Percentiles rank a stretch among this genome's conserved stretches.
phyloP scores from a whole-genome alignment of 2,797 vertebrate genomes.

The Poliocrania exsul region DNA sequence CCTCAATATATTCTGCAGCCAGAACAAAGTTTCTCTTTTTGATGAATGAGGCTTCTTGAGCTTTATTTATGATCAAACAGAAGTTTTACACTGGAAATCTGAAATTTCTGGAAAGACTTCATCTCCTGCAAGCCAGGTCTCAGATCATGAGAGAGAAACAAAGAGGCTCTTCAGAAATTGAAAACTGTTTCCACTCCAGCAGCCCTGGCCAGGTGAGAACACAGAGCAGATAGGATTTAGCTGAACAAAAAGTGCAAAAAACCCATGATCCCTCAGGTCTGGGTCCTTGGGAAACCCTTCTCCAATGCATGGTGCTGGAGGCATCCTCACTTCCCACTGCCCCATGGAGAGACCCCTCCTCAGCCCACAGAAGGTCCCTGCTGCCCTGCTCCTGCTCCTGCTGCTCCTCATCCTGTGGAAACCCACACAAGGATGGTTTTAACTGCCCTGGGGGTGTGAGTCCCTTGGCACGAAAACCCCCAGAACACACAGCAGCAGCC shows the following conservation, averaged over 20 bases:
- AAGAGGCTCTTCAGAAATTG: not conserved
- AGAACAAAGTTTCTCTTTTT: not conserved
- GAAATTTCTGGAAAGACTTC: not conserved
- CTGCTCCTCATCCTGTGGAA: not conserved
- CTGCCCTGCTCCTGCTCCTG: not conserved
- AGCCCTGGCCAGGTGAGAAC: not conserved
- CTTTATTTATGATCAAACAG: conserved; percentile 8
- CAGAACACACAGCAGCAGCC: not conserved
- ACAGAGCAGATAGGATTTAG: not conserved
- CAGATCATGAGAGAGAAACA: not conserved
- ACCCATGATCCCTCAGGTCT: fast-evolving
- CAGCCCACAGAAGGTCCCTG: not conserved
- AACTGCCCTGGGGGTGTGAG: not conserved
- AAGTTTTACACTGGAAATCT: not conserved
- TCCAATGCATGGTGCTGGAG: not conserved
- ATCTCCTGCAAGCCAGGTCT: not conserved
- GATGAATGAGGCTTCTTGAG: not conserved
- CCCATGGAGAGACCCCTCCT: not conserved
- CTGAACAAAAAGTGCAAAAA: not conserved
- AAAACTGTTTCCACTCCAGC: not conserved
- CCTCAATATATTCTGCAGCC: not conserved
- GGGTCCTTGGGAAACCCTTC: not conserved
- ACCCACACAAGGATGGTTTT: fast-evolving
- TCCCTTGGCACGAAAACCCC: not conserved
- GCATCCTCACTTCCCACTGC: fast-evolving